Evolutionary conservation across 2,113 vertebrate species (phyloP).

Genomic region (Riparia riparia): DNA sequence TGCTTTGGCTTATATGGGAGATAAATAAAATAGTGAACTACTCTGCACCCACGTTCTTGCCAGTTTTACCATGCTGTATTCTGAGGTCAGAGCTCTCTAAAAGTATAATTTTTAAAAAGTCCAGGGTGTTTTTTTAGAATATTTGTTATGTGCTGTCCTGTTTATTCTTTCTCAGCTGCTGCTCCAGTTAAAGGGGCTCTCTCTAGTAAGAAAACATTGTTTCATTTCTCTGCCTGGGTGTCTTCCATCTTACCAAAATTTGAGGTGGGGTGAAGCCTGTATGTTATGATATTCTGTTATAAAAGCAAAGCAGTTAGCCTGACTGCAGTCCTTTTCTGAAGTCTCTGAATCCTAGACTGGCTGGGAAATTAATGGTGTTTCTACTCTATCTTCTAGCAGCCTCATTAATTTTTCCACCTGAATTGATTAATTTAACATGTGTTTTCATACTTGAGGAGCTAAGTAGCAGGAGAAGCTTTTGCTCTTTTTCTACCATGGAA

Average conservation of each 20-base stretch:
- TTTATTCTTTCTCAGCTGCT: background rate
- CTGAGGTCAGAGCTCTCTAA: background rate
- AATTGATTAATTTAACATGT: slow-evolving; percentile 14
- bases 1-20: background rate
- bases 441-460: slow-evolving; percentile 5
- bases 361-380: background rate
- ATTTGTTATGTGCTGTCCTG: background rate
- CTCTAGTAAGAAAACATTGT: background rate
- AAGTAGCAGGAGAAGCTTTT: background rate
- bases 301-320: background rate
- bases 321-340: background rate
- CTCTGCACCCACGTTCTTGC: background rate
- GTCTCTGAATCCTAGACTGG: background rate
- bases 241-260: background rate
- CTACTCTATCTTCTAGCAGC: background rate
- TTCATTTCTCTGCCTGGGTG: background rate
- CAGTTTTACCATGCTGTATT: background rate
- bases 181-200: background rate
- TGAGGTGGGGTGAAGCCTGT: background rate
- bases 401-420: slow-evolving; percentile 37
- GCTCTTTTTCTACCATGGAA: background rate
- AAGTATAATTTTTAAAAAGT: background rate
- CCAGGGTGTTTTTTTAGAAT: background rate
- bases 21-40: slow-evolving; percentile 10
- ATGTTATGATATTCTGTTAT: background rate